A percentile compares a stretch with the other conserved stretches of the same genome.
These are phyloP conservation scores for Ramphastos sulfuratus DNA, from an alignment of 2,113 vertebrate species.

Conservation along the genomic window DNA sequence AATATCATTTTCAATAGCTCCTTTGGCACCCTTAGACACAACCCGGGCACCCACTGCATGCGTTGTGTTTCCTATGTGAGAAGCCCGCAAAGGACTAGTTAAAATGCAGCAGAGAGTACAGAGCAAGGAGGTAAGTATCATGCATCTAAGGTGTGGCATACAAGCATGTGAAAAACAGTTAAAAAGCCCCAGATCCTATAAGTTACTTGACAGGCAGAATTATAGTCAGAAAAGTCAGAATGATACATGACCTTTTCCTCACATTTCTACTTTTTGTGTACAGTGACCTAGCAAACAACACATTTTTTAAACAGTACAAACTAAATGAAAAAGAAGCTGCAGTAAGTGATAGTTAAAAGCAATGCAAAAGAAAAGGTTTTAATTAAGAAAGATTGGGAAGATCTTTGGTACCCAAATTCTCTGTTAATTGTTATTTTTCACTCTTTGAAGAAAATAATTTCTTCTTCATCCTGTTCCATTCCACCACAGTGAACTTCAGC, in stretches of 20 bases:
- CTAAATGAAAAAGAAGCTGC: background rate
- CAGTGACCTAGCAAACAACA: background rate
- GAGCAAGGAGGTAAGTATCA: background rate
- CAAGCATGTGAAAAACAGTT: background rate
- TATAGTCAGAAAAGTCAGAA: background rate
- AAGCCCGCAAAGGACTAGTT: background rate
- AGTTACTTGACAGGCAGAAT: background rate
- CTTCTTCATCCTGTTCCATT: background rate
- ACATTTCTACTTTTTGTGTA: background rate
- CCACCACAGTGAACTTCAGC: background rate
- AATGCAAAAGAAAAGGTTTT: background rate
- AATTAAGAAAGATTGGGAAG: background rate
- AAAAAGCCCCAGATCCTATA: background rate
- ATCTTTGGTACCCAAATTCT: background rate
- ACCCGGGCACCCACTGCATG: background rate
- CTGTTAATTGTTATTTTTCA: background rate
- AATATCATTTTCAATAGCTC: conserved; percentile 1
- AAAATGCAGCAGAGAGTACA: background rate
- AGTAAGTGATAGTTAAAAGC: background rate
- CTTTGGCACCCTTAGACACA: background rate
- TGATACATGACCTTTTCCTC: accelerated
- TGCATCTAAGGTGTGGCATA: background rate
- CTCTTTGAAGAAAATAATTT: background rate
- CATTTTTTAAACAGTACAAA: background rate
- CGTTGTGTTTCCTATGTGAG: background rate